Evolutionary conservation across 2,888 invertebrate species (phyloP), one percentile per base, ranked within the genome.

Genomic region (Amblyjoppa proteus): DNA sequence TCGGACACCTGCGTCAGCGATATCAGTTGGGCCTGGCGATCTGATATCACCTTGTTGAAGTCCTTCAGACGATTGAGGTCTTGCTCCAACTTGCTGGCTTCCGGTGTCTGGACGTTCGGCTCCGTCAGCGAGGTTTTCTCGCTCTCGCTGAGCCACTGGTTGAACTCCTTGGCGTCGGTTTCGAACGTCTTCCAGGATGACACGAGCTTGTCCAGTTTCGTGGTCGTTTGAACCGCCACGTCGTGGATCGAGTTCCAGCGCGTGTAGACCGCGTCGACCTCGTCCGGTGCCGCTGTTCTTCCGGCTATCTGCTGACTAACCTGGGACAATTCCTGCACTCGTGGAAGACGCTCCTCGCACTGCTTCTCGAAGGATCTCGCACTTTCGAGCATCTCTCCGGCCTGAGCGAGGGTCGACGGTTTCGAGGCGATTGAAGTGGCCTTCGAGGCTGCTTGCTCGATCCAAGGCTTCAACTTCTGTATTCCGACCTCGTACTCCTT

Each of bases 211-310:
- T 98, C 97, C 78, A 97, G 93, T 94, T 97, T 97, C 64, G 95
- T 96, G 77, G 96, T 96, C 95, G 97, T 96, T 93, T 98, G 97
- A 73, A 96, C 96, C 0, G 97, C 97, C 84, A 96, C 95, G 89
- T 97, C 97, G 89, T 97, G 96, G n/a, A 98, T 96, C 0, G 97
- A 96, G n/a, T 97, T 96, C 97, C 98, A 98, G 84, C 97, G 96
- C 7, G 97, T 97, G 90, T 97, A 97, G 87, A 98, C 96, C 2
- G 97, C 96, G 91, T 98, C 98, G 64, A 98, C 96, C 94, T 98
- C 98, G 93, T 98, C 97, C 7, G 97, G 97, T 53, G 97, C 97
- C 90, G 96, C 96, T 31, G 97, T 96, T 94, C 96, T 97, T 70
- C 96, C 96, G 28, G 96, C 95, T 90, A 98, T 95, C 94, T 97